Base-by-base conservation (phyloP, 1,140 invertebrate species). In the Drosophila subobscura region DNA sequence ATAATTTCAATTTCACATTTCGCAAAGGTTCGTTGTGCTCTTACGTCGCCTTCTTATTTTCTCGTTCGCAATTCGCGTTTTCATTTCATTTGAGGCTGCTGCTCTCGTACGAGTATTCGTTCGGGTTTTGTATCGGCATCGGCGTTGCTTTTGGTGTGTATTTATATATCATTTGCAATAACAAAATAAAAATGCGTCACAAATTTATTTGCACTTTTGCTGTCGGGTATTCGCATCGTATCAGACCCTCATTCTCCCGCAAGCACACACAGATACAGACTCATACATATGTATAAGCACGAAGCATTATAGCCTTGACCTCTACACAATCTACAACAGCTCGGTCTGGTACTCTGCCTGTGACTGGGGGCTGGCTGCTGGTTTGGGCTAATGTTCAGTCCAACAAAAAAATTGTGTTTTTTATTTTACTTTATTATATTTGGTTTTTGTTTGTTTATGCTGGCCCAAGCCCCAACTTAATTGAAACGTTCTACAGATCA, bases 1-100 rank as follows among this genome's bases (percentile, higher is more conserved):
- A 83, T 84, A 84, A 84, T 84, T 84, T 84, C 80, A 84, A 84
- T 84, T 84, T 84, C 80, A 72, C 80, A 84, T 84, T 85, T 83
- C 57, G 54, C 66, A 79, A 84, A 84, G 79, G 80, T 85, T 85
- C 80, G 80, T 85, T 85, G 80, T 80, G 81, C 80, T 85, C 80
- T 85, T 85, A 83, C 79, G 76, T 75, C 64, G 75, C 60, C 61
- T 73, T 67, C 53, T 56, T 47, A 29, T 65, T 58, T 33, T 41
- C 51, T 63, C 33, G 20, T 25, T 72, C 61, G 41, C 67, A 65
- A 54, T 77, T 72, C 54, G 71, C 65, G 27, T 72, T 73, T 72
- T 57, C 52, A 45, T 20, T 49, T 47, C 33, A 53, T 33, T 60
- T 70, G 56, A 40, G 20, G 46, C 10, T 63, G 27, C 16, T 60